Percentiles rank a stretch among this genome's conserved stretches.
phyloP scores from a whole-genome alignment of 2,888 invertebrate genomes.

The Callyntrura sp. region DNA sequence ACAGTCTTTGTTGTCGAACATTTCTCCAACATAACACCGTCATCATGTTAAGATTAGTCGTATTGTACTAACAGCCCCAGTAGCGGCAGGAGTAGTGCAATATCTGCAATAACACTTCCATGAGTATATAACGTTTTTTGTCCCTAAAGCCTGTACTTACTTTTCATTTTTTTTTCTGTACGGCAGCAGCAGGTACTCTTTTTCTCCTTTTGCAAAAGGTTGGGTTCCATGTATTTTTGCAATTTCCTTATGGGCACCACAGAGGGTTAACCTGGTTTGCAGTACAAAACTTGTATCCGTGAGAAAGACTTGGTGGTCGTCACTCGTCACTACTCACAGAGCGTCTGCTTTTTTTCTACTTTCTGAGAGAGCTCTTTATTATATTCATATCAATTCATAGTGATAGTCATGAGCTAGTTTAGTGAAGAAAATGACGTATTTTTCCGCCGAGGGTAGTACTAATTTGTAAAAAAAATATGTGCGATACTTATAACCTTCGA shows the following conservation, averaged over 20 bases:
- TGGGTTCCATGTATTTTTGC: conserved; percentile 71
- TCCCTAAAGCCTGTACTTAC: conserved; percentile 37
- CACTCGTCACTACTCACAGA: conserved; percentile 18
- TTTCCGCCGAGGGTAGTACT: not conserved
- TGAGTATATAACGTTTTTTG: conserved; percentile 61
- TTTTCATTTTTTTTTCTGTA: conserved; percentile 44
- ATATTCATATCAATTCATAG: conserved; percentile 35
- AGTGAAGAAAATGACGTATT: not conserved
- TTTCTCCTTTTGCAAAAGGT: conserved; percentile 38
- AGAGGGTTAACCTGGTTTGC: conserved; percentile 75
- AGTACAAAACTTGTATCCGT: conserved; percentile 74
- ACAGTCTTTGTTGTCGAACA: conserved; percentile 70
- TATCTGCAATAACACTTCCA: conserved; percentile 63
- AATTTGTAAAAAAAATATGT: conserved; percentile 22
- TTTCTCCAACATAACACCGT: conserved; percentile 58
- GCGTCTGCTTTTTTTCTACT: conserved; percentile 34
- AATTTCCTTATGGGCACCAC: conserved; percentile 69
- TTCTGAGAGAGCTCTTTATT: conserved; percentile 16
- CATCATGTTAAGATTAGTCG: conserved; percentile 28
- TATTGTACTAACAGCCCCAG: not conserved
- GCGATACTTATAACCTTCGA: conserved; percentile 52
- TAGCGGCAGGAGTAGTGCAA: not conserved
- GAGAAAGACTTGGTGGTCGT: conserved; percentile 61
- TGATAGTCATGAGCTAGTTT: conserved; percentile 24
- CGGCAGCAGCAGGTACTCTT: not conserved